Conservation (phyloP, 37 sponge, comb jelly and placozoan genomes). For the Chondrosia reniformis region DNA sequence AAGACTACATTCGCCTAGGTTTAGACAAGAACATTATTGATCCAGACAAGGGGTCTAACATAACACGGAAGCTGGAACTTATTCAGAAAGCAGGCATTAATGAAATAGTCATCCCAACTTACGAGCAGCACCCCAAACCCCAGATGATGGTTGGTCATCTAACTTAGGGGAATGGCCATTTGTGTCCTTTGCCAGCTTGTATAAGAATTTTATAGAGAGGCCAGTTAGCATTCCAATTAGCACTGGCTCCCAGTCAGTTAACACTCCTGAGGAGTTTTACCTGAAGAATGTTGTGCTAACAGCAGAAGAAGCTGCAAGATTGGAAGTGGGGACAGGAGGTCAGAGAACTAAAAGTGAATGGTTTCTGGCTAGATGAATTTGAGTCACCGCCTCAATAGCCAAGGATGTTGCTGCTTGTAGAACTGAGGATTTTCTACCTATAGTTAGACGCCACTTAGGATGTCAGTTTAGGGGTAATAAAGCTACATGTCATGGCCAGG, state of each 20-base stretch:
- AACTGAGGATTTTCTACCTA: neutral
- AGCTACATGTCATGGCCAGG: constrained; percentile 13
- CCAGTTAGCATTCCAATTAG: constrained; percentile 5
- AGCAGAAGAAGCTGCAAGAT: neutral
- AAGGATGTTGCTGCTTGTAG: constrained; percentile 17
- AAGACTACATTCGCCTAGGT: constrained; percentile 10
- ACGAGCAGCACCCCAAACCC: neutral
- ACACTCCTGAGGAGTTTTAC: constrained; percentile 4
- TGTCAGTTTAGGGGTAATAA: neutral
- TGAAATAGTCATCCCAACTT: constrained; percentile 13
- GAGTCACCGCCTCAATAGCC: constrained; percentile 7
- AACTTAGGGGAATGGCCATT: constrained; percentile 4
- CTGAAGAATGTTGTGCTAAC: constrained; percentile 5
- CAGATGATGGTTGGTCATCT: constrained; percentile 18
- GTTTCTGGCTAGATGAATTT: neutral
- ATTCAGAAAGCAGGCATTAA: neutral
- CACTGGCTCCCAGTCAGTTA: neutral
- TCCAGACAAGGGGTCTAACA: constrained; percentile 21
- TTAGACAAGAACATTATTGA: constrained; percentile 9
- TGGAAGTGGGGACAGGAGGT: constrained; percentile 2
- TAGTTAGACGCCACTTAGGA: neutral
- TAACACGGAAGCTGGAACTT: neutral
- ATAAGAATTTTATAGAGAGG: constrained; percentile 19
- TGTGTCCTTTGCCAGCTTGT: constrained; percentile 24
- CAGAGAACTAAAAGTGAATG: neutral